These are phyloP conservation scores for Notamacropus eugenii DNA, from an alignment of 2,797 vertebrate species.

Conservation along the genomic window DNA sequence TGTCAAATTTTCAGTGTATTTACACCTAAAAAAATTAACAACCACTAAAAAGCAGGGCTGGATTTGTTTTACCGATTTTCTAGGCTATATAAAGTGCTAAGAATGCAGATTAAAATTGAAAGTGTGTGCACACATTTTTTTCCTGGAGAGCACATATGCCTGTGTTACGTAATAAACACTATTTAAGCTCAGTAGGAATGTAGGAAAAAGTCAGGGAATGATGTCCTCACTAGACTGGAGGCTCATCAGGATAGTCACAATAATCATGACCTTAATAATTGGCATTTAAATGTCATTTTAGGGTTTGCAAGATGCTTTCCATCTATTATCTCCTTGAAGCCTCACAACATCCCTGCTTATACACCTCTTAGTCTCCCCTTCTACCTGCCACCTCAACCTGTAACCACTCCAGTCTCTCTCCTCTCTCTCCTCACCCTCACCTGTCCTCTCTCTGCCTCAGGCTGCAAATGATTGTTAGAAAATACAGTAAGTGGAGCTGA, in stretches of 20 bases:
- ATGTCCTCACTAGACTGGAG: background rate
- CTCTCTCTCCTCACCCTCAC: background rate
- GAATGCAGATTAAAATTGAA: background rate
- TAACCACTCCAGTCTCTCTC: background rate
- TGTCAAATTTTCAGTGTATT: background rate
- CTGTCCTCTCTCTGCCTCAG: background rate
- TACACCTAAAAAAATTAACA: background rate
- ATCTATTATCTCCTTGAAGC: background rate
- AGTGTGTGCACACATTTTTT: background rate
- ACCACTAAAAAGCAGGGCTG: background rate
- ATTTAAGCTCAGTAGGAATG: background rate
- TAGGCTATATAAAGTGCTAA: background rate
- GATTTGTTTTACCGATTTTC: background rate
- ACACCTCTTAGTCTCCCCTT: too few species aligned
- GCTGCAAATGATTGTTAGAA: background rate
- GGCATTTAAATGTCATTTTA: background rate
- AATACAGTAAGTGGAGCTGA: too few species aligned
- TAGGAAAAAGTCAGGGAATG: background rate
- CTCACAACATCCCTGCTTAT: background rate
- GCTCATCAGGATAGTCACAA: background rate
- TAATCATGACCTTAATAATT: background rate
- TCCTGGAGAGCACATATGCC: background rate
- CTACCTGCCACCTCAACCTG: too few species aligned
- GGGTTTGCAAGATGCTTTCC: too few species aligned
- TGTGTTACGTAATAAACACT: background rate